Conservation (phyloP, 2,888 invertebrate genomes). For the Protonemura montana region DNA sequence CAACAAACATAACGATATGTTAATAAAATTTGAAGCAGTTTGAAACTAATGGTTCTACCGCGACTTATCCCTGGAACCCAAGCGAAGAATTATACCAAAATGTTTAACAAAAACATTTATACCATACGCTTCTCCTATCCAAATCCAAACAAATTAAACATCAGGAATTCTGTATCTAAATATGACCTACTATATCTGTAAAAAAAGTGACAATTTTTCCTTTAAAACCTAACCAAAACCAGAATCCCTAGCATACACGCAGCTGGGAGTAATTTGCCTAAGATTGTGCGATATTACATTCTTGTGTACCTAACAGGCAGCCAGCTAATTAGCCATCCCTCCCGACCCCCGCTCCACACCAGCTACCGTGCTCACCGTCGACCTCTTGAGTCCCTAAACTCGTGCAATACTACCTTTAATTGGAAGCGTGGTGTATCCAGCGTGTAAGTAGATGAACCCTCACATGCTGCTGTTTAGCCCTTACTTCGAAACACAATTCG, state of each 20-base stretch:
- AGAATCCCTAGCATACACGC: not conserved
- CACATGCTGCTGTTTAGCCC: not conserved
- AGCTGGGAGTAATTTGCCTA: not conserved
- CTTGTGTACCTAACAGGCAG: constrained; percentile 44
- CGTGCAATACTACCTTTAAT: constrained; percentile 50
- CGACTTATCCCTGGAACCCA: too few species aligned
- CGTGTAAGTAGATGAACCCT: constrained; percentile 8
- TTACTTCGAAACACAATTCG: constrained; percentile 23
- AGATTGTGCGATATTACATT: constrained; percentile 40
- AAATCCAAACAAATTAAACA: too few species aligned
- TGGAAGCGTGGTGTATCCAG: constrained; percentile 45
- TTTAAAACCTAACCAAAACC: not conserved
- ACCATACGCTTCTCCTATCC: too few species aligned
- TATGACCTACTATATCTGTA: too few species aligned
- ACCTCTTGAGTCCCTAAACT: constrained; percentile 33
- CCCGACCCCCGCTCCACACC: constrained; percentile 23
- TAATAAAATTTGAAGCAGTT: too few species aligned
- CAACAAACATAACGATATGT: too few species aligned
- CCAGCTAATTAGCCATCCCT: constrained; percentile 49
- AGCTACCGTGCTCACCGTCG: not conserved
- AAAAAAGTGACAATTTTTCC: too few species aligned
- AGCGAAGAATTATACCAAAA: too few species aligned
- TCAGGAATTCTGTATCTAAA: too few species aligned
- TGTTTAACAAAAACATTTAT: too few species aligned
- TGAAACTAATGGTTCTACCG: too few species aligned